Evolutionary conservation across 37 sponge, comb jelly and placozoan species (phyloP), one percentile per base, ranked within the genome.

Genomic region (Halisarca cf. caerulea): DNA sequence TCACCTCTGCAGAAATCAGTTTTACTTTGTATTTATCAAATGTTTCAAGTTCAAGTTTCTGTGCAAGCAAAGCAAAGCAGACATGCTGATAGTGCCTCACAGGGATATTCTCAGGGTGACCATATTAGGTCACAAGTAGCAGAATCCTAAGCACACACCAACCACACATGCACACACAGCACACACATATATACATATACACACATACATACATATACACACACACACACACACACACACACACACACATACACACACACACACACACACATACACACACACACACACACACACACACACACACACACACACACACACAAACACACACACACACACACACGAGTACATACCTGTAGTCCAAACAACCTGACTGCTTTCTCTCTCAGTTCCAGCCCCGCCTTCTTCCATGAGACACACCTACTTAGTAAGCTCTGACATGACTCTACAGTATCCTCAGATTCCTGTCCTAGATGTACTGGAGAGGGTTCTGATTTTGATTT

Each of bases 211-310:
- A 61, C 64, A 61, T 15, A 61, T 23, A 61, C 64, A 61, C 64
- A 27, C 30, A 61, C 64, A 61, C 30, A 61, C 64, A 61, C 64
- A 61, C 64, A 27, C 30, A 28, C 24, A 61, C 64, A 61, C 51
- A 47, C 6, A n/a, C 20, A 6, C 64, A 61, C 30, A 27, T 9
- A 28, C 64, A 61, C 5, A 61, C 64, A 61, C 9, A 28, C n/a
- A 6, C 5, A 23, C 64, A 7, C 6, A 5, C 5, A 28, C 9
- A 15, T 61, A 27, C 64, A 61, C 64, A 61, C 64, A 28, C 64
- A 28, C 30, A 61, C 64, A 61, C 64, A 61, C 64, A 23, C 30
- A 61, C 64, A 61, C 30, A 61, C 64, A 61, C 64, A 61, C 64
- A 27, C 30, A 61, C 64, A 61, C 30, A 61, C 64, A 61, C 64